Base-by-base conservation (phyloP, 1,140 invertebrate species). In the Pseudoatta argentina region DNA sequence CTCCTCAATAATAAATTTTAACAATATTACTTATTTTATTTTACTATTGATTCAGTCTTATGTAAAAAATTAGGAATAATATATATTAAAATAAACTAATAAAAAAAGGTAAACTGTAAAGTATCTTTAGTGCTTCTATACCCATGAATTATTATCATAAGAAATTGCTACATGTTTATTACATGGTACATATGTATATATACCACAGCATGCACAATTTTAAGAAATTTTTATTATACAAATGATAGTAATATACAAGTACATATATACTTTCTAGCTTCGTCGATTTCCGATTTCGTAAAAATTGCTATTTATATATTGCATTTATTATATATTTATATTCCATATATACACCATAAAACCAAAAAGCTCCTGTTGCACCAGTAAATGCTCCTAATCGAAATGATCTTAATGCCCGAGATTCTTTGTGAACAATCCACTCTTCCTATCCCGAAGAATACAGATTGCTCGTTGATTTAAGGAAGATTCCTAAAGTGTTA, bases 181-280 rank as follows among this genome's bases (percentile, higher is more conserved):
- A 44, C 48, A 55, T 27, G 14, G 61, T 64, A 66, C 39, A 77
- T 48, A 53, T 55, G 2, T 34, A 27, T 51, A 72, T 21, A 55
- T 55, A 59, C 34, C 16, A 30, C 24, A 73, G 39, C 61, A 51
- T 73, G 79, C 88, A 76, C 63, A 87, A 89, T 91, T 91, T 87
- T 86, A 91, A 91, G 77, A 78, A 85, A 85, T 89, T 79, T 91
- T 91, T 91, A 91, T 89, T 91, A 83, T 91, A 91, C 89, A 91
- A 91, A 87, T 88, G 55, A 86, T 90, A 87, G 67, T 85, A 91
- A 91, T 89, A 90, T 91, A 91, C 87, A 91, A 87, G 64, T 88
- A 89, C 87, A 91, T 85, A 87, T 87, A 86, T 86, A 66, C 73
- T 85, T 87, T 87, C 34, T 76, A 72, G 66, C 53, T 90, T 90